A percentile compares a stretch with the other conserved stretches of the same genome.
Conservation (phyloP, 2,797 vertebrate genomes). For the Esox masquinongy region DNA sequence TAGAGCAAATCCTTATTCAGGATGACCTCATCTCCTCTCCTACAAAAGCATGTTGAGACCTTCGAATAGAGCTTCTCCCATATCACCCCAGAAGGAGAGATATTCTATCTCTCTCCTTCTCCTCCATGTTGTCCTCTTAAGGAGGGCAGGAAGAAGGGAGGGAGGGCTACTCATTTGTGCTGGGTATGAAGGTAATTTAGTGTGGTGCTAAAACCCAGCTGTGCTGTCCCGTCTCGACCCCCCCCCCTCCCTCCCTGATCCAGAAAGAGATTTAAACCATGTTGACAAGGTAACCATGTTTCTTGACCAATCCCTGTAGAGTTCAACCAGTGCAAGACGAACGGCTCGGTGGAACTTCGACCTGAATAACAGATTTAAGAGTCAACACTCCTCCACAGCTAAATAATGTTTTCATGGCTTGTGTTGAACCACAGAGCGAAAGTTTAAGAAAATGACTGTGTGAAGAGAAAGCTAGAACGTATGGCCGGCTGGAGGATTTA, state of each 20-base stretch:
- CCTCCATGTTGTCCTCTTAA: background rate
- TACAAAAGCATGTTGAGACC: background rate
- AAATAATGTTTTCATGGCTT: too few relatives aligned
- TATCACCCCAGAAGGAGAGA: background rate
- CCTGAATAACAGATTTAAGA: too few relatives aligned
- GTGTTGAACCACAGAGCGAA: background rate
- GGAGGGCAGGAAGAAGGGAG: background rate
- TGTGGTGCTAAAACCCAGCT: slow-evolving; percentile 51
- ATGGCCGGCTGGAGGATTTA: background rate
- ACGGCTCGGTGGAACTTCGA: too few relatives aligned
- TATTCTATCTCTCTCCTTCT: background rate
- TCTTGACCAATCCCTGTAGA: slow-evolving; percentile 6
- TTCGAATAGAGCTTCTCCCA: background rate
- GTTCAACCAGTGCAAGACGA: background rate
- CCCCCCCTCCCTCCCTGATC: slow-evolving; percentile 40
- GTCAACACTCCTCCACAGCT: too few relatives aligned
- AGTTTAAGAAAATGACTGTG: background rate
- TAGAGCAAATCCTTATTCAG: slow-evolving; percentile 2
- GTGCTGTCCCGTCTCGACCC: slow-evolving; percentile 34
- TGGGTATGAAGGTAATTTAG: slow-evolving; percentile 50
- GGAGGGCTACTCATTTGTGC: slow-evolving; percentile 28
- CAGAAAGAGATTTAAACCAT: slow-evolving; percentile 55
- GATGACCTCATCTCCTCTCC: background rate
- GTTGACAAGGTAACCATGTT: slow-evolving; percentile 9
- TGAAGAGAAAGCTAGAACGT: background rate